Conservation (phyloP, 2,797 vertebrate species). For the Mormyrops attenuatus region DNA sequence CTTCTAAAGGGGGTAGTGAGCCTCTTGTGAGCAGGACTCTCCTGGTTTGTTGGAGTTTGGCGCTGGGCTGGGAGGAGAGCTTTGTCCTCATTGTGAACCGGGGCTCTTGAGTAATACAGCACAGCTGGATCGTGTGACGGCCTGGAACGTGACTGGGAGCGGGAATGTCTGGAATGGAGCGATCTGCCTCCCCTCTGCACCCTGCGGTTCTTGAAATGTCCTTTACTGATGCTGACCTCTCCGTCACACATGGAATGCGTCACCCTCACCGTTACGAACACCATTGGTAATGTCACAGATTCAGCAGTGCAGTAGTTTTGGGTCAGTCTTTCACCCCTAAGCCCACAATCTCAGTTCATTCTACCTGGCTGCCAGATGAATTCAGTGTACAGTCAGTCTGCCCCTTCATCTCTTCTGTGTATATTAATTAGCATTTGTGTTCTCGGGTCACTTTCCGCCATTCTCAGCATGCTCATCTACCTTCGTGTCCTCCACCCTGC, state of each 20-base stretch:
- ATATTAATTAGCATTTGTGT: background rate
- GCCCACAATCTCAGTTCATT: background rate
- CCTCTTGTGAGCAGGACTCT: slow-evolving; percentile 2
- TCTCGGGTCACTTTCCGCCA: background rate
- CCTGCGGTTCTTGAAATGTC: slow-evolving; percentile 13
- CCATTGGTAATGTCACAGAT: background rate
- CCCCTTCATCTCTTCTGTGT: background rate
- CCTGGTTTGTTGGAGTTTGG: slow-evolving; percentile 37
- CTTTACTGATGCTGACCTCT: background rate
- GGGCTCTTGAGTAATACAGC: slow-evolving; percentile 13
- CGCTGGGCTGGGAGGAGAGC: slow-evolving; percentile 8
- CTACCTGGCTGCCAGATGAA: background rate
- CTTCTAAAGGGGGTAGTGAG: slow-evolving; percentile 56
- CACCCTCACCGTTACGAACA: background rate
- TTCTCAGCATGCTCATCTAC: background rate
- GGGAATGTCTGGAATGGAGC: slow-evolving; percentile 25
- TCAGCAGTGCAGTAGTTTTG: background rate
- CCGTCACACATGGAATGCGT: background rate
- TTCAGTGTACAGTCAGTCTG: background rate
- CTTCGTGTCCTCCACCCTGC: background rate
- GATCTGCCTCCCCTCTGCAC: background rate
- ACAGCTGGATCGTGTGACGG: slow-evolving; percentile 33
- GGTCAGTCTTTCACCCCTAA: background rate
- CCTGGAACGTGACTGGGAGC: slow-evolving; percentile 26
- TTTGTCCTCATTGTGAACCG: slow-evolving; percentile 37